Evolutionary conservation across 2,113 vertebrate genomes (phyloP).

Genomic region (Ancistrus triradiatus): DNA sequence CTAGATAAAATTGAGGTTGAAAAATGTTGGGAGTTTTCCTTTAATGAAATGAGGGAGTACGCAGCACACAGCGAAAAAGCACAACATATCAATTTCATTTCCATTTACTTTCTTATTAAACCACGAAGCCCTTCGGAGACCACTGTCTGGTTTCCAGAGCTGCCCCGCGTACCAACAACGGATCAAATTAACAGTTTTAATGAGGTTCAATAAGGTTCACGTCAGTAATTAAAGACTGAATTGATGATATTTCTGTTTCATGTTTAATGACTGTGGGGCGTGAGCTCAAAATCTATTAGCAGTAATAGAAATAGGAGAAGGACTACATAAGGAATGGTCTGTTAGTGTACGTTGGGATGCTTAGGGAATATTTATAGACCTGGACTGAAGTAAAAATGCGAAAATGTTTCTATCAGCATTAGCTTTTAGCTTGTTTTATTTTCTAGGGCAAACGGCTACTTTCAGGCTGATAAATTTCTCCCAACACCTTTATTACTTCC

Average conservation of each 20-base stretch:
- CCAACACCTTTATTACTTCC: too few species aligned
- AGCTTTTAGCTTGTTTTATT: too few species aligned
- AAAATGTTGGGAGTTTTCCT: background rate
- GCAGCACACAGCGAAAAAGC: background rate
- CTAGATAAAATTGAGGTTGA: too few species aligned
- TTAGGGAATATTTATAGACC: background rate
- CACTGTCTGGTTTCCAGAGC: constrained; percentile 14
- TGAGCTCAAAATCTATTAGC: background rate
- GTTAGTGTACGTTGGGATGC: background rate
- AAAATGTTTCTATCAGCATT: background rate
- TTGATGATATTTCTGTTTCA: constrained; percentile 21
- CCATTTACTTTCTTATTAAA: constrained; percentile 27
- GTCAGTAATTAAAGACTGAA: constrained; percentile 18
- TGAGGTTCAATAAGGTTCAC: constrained; percentile 20
- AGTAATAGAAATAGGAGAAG: background rate
- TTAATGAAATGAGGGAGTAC: constrained; percentile 25
- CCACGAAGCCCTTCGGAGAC: constrained; percentile 17
- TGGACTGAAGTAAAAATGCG: background rate
- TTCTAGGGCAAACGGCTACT: too few species aligned
- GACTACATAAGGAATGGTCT: background rate
- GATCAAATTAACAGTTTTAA: constrained; percentile 34
- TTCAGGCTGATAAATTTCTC: too few species aligned
- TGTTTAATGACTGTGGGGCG: background rate
- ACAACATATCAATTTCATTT: constrained; percentile 14
- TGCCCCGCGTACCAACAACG: constrained; percentile 21